Evolutionary conservation across 2,113 vertebrate species (phyloP).

Genomic region (Gymnogyps californianus): DNA sequence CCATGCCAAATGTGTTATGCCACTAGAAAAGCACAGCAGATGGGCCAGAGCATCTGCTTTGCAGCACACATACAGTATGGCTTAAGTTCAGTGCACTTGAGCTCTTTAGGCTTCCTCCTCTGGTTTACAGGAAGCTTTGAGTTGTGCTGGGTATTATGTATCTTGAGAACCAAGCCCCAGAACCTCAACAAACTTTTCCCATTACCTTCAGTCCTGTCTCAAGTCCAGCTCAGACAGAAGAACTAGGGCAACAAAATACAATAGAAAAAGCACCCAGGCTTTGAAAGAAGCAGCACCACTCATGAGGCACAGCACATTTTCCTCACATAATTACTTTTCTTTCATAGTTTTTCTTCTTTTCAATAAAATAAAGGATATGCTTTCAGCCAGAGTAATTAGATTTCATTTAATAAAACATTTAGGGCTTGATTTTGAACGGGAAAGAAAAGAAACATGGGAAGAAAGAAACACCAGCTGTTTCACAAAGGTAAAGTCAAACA

Average conservation of each 20-base stretch:
- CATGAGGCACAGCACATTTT: background rate
- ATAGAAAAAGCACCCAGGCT: background rate
- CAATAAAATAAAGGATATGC: background rate
- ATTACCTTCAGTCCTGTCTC: background rate
- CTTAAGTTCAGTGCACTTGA: background rate
- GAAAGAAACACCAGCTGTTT: background rate
- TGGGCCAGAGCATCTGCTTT: background rate
- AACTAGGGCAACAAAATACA: background rate
- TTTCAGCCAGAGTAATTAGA: constrained; percentile 28
- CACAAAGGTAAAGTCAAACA: background rate
- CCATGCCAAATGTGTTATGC: background rate
- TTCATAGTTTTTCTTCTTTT: background rate
- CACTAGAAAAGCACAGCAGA: background rate
- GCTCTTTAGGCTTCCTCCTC: background rate
- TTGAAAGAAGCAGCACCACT: background rate
- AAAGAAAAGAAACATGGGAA: background rate
- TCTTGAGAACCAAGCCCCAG: background rate
- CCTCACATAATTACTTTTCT: constrained; percentile 40
- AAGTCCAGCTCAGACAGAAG: background rate
- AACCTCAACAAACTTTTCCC: background rate
- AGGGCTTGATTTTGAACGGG: background rate
- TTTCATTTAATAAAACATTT: constrained; percentile 31
- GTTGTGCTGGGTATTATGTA: background rate
- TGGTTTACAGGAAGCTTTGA: background rate
- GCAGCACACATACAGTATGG: rapidly evolving